phyloP scores from a whole-genome alignment of 2,888 invertebrate genomes.

The Drosophila kambysellisi region DNA sequence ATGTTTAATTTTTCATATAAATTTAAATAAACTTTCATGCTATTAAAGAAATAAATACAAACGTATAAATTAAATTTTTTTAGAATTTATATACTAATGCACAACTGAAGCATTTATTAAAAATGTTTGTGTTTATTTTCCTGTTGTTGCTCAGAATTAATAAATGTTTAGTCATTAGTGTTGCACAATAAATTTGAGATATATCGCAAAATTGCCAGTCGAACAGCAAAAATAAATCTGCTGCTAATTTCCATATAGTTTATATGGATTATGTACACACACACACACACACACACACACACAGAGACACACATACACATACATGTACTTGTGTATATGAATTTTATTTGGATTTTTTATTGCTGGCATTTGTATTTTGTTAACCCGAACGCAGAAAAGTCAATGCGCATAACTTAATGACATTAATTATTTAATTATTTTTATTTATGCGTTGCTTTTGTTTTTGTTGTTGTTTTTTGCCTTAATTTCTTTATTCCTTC shows the following conservation, averaged over 20 bases:
- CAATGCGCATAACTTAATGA: conserved; percentile 70
- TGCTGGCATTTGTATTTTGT: conserved; percentile 16
- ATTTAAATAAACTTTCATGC: background rate
- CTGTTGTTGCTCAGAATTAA: conserved; percentile 45
- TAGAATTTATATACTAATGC: background rate
- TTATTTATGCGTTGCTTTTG: conserved; percentile 67
- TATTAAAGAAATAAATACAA: no score
- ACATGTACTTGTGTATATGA: conserved; percentile 13
- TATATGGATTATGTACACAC: conserved; percentile 50
- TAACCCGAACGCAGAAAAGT: conserved; percentile 41
- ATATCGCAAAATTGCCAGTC: conserved; percentile 64
- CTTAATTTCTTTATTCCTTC: conserved; percentile 21
- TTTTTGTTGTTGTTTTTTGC: conserved; percentile 23
- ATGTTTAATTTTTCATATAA: no score
- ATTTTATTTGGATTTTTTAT: conserved; percentile 30
- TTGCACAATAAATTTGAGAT: conserved; percentile 69
- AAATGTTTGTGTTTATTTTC: background rate
- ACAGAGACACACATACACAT: conserved; percentile 3
- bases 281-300: conserved; percentile 24
- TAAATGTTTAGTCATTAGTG: conserved; percentile 76
- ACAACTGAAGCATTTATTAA: background rate
- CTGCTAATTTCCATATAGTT: conserved; percentile 67
- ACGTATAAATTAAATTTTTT: background rate
- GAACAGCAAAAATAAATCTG: conserved; percentile 23
- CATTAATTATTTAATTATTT: conserved; percentile 81